Evolutionary conservation across 2,888 invertebrate species (phyloP).

Genomic region (Patella depressa): DNA sequence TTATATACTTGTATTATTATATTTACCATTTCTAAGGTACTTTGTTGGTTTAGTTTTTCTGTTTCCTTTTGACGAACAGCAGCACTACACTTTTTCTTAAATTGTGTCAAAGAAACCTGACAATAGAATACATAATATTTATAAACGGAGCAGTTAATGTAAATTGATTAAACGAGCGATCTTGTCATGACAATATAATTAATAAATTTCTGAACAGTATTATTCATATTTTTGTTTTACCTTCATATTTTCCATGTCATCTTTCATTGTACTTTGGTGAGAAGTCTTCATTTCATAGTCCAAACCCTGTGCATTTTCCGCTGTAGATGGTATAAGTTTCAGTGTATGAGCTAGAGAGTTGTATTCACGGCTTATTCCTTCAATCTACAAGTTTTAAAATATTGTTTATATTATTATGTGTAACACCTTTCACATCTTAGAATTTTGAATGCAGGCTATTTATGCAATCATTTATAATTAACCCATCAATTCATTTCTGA

Average conservation of each 20-base stretch:
- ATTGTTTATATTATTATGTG: no score
- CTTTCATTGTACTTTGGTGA: slow-evolving; percentile 31
- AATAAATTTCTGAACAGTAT: background rate
- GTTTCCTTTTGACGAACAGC: slow-evolving; percentile 41
- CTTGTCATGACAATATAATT: background rate
- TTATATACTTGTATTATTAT: background rate
- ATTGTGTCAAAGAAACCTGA: slow-evolving; percentile 52
- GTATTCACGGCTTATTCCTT: slow-evolving; percentile 50
- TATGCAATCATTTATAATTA: no score
- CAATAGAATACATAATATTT: slow-evolving; percentile 22
- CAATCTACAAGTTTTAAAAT: slow-evolving; percentile 44
- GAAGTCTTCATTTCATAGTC: slow-evolving; percentile 58
- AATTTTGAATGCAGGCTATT: no score
- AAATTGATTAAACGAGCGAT: background rate
- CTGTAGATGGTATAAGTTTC: slow-evolving; percentile 58
- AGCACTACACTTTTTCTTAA: slow-evolving; percentile 53
- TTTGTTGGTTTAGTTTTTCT: slow-evolving; percentile 44
- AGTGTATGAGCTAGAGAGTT: slow-evolving; percentile 54
- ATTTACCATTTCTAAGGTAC: slow-evolving; percentile 54
- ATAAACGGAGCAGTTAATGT: background rate
- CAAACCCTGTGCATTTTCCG: slow-evolving; percentile 60
- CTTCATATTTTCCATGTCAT: slow-evolving; percentile 47
- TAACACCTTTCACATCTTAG: no score
- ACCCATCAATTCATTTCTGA: no score
- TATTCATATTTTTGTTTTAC: slow-evolving; percentile 29